Evolutionary conservation across 2,113 vertebrate species (phyloP), one percentile per base, ranked within the genome.

Genomic region (Pelvicachromis taeniatus): DNA sequence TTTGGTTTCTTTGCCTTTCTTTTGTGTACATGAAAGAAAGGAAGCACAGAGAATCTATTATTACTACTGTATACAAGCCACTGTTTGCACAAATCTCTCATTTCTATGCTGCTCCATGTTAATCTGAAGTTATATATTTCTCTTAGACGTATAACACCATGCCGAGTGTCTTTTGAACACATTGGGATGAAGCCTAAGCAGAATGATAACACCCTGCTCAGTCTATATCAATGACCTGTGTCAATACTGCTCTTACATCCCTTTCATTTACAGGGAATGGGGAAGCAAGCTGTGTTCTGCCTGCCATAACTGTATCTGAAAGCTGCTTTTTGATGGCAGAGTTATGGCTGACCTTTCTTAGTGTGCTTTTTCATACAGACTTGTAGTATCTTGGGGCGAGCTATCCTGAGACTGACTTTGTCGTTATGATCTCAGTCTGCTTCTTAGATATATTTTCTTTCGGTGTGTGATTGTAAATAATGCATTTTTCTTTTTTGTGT

Each of bases 271-370:
- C 35, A 17, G 45, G 40, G 48, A 75, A 48, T 55, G 23, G 55
- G 55, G 42, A 77, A 56, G 6, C 13, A 55, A 84, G 55, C 80
- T 77, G 21, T 50, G 31, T 70, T 77, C 79, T 48, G 52, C 59
- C 82, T 83, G 78, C 53, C 48, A 45, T 56, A 63, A 86, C 84
- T 77, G 8, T n/a, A 75, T 86, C 78, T 85, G 29, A 80, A 88
- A 56, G 77, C 61, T 61, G 42, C 80, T 50, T 79, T 31, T 87
- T 80, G 59, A 87, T 61, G 42, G 70, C 56, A 33, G 83, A 88
- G 75, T 80, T 85, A 65, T n/a, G 7, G 21, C 35, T 92, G 85
- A 88, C 88, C 83, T 91, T 90, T 92, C 81, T 77, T 80, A 68
- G 73, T 12, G 11, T 81, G 7, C 50, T 85, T 81, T 87, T 78